These are phyloP conservation scores for Scyliorhinus canicula DNA, from an alignment of 2,797 vertebrate genomes.

Conservation along the genomic window DNA sequence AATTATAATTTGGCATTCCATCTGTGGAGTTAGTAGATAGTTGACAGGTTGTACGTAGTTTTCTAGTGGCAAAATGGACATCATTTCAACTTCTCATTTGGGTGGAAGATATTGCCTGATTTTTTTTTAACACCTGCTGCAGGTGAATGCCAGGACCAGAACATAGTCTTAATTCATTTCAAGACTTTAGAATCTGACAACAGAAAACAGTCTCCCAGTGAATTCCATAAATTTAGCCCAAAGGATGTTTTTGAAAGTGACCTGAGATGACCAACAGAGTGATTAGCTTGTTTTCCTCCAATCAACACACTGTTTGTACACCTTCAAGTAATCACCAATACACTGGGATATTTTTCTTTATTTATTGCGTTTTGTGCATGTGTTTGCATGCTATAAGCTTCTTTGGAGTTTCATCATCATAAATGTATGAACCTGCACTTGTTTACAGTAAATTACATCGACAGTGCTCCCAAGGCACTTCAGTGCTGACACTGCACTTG, in stretches of 20 bases:
- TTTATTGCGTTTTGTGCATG: neutral
- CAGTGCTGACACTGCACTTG: neutral
- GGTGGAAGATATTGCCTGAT: neutral
- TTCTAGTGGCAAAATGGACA: neutral
- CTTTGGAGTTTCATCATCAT: neutral
- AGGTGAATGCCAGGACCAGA: neutral
- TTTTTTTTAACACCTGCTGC: neutral
- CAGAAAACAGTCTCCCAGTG: no score
- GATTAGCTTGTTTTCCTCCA: neutral
- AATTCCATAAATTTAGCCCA: neutral
- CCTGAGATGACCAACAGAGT: neutral
- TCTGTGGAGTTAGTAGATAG: neutral
- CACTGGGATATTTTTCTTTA: neutral
- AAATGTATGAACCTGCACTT: neutral
- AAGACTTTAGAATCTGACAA: no score
- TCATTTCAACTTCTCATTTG: neutral
- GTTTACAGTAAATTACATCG: neutral
- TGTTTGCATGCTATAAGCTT: neutral
- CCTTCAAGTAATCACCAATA: neutral
- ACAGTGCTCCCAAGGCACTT: neutral
- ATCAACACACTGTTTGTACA: neutral
- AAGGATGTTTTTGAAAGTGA: neutral
- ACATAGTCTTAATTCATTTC: neutral
- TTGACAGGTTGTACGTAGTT: neutral
- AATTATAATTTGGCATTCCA: neutral